Conservation (phyloP, 2,113 vertebrate genomes). For the Paraplagusia blochii region DNA sequence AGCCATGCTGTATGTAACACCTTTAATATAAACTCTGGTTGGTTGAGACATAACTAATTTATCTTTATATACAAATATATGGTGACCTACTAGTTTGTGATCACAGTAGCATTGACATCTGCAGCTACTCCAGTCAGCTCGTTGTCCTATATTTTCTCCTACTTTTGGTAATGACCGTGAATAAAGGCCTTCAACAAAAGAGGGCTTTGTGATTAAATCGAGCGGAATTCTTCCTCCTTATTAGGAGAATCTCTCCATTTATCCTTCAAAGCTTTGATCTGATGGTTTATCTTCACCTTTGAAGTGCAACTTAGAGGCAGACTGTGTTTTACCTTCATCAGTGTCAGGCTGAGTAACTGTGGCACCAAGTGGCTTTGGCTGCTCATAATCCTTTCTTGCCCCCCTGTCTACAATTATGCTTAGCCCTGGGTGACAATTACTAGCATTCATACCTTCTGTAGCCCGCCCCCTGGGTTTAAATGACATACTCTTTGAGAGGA, state of each 20-base stretch:
- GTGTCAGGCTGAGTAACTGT: slow-evolving; percentile 53
- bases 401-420: slow-evolving; percentile 64
- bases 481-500: slow-evolving; percentile 64
- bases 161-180: no score
- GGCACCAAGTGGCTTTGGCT: slow-evolving; percentile 68
- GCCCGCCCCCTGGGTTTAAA: slow-evolving; percentile 62
- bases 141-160: no score
- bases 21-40: no score
- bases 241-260: slow-evolving; percentile 10
- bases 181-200: no score
- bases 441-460: slow-evolving; percentile 52
- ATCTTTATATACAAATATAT: no score
- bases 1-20: no score
- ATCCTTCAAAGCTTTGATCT: background rate
- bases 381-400: slow-evolving; percentile 51
- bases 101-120: no score
- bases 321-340: slow-evolving; percentile 46
- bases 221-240: background rate
- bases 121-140: no score
- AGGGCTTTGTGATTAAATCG: no score
- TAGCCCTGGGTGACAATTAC: slow-evolving; percentile 73
- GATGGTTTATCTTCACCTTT: slow-evolving; percentile 33
- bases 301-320: slow-evolving; percentile 28
- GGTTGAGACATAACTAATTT: no score
- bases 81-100: no score